A percentile compares a stretch with the other conserved stretches of the same genome.
Conservation (phyloP, 2,113 vertebrate genomes). For the Misgurnus anguillicaudatus region DNA sequence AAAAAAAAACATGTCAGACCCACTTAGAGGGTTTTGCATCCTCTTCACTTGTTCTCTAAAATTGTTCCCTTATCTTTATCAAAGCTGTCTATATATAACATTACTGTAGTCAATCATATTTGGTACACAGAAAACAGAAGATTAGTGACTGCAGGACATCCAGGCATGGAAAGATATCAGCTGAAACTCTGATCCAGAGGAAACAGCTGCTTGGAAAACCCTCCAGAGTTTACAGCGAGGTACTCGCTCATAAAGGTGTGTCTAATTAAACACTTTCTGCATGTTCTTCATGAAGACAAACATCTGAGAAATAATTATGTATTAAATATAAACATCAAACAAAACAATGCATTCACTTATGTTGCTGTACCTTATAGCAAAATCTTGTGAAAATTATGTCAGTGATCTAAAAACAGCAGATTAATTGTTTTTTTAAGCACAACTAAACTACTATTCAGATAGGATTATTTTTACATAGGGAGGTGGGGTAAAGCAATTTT, state of each 20-base stretch:
- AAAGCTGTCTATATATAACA: background rate
- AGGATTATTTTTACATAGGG: too few species aligned
- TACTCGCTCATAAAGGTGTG: constrained; percentile 30
- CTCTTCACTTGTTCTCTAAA: background rate
- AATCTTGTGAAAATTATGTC: too few species aligned
- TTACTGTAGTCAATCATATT: background rate
- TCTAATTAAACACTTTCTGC: constrained; percentile 51
- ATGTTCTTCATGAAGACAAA: constrained; percentile 50
- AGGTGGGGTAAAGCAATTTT: too few species aligned
- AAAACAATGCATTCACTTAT: constrained; percentile 5
- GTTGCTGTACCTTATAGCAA: too few species aligned
- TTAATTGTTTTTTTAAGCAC: too few species aligned
- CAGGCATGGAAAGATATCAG: constrained; percentile 46
- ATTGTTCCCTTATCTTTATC: background rate
- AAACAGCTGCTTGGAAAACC: constrained; percentile 55
- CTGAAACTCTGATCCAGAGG: constrained; percentile 50
- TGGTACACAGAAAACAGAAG: constrained; percentile 9
- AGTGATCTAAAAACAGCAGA: too few species aligned
- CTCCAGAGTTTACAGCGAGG: constrained; percentile 43
- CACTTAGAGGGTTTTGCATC: too few species aligned
- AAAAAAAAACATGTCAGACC: too few species aligned
- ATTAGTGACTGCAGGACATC: constrained; percentile 6
- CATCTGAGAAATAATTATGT: constrained; percentile 48
- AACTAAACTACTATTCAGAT: too few species aligned
- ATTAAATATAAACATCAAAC: constrained; percentile 48